Evolutionary conservation across 2,888 invertebrate species (phyloP).

Genomic region (Clepsis dumicolana): DNA sequence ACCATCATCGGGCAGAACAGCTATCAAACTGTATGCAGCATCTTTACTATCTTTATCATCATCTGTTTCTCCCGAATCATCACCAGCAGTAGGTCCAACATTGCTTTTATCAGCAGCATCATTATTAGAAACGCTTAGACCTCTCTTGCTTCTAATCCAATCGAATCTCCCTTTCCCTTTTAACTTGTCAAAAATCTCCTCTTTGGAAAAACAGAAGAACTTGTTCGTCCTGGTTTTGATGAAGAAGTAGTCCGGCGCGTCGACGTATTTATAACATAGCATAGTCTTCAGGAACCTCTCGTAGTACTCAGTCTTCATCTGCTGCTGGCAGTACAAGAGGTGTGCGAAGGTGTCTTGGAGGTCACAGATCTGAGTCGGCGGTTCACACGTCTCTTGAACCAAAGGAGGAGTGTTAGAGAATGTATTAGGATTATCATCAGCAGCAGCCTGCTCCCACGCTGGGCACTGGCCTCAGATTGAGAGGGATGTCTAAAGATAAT

Average conservation of each 20-base stretch:
- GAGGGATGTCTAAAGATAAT: too few relatives aligned
- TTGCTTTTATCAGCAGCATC: not conserved
- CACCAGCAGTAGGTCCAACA: not conserved
- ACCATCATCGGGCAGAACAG: conserved; percentile 31
- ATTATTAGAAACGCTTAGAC: conserved; percentile 33
- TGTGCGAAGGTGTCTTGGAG: conserved; percentile 57
- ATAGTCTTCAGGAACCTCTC: conserved; percentile 56
- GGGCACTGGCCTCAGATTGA: too few relatives aligned
- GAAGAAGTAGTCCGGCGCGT: conserved; percentile 50
- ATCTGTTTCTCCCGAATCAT: conserved; percentile 10
- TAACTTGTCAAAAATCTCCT: not conserved
- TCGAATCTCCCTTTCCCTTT: conserved; percentile 51
- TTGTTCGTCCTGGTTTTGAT: conserved; percentile 45
- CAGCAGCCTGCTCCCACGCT: too few relatives aligned
- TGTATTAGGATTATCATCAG: not conserved
- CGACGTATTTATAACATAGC: conserved; percentile 55
- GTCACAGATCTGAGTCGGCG: conserved; percentile 56
- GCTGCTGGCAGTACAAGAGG: conserved; percentile 47
- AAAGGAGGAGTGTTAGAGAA: conserved; percentile 53
- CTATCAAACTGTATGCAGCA: conserved; percentile 11
- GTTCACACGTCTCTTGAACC: conserved; percentile 70
- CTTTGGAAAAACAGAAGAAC: not conserved
- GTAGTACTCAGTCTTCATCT: conserved; percentile 49
- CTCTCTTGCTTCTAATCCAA: conserved; percentile 61
- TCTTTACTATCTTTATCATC: conserved; percentile 21